These are phyloP conservation scores for Lytechinus pictus DNA, from an alignment of 35 echinoderm and acorn worm genomes.

Conservation along the genomic window DNA sequence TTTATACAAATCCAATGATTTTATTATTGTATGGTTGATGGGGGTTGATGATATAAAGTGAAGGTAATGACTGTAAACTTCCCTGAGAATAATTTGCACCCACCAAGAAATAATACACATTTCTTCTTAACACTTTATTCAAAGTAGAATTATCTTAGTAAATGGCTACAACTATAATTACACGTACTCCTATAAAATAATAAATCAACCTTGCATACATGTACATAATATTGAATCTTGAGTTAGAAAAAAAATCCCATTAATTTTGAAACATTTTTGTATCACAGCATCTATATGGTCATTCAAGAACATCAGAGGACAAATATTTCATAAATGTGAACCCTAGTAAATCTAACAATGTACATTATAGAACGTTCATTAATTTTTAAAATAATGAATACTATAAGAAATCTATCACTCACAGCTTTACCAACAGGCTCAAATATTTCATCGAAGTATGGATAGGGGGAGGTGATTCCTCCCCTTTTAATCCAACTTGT, in stretches of 20 bases:
- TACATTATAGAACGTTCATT: too few species aligned
- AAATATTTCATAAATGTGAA: too few species aligned
- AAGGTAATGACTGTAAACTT: neutral
- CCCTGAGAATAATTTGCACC: neutral
- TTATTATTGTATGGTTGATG: neutral
- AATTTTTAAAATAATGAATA: neutral
- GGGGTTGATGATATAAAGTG: neutral
- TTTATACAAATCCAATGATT: neutral
- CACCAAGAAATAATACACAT: neutral
- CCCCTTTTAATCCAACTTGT: constrained; percentile 51
- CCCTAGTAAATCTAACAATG: too few species aligned
- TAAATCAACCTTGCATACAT: too few species aligned
- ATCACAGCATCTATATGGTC: too few species aligned
- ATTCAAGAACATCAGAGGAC: too few species aligned
- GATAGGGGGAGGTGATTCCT: constrained; percentile 34
- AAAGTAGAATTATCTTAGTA: neutral
- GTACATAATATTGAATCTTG: too few species aligned
- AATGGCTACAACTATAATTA: neutral
- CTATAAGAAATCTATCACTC: neutral
- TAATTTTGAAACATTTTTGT: too few species aligned
- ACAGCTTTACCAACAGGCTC: constrained; percentile 26
- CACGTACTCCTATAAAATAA: neutral
- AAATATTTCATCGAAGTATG: constrained; percentile 13
- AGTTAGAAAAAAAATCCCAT: too few species aligned
- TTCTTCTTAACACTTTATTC: neutral